Base-by-base conservation (phyloP, 2,888 invertebrate genomes). In the Mimumesa dahlbomi region DNA sequence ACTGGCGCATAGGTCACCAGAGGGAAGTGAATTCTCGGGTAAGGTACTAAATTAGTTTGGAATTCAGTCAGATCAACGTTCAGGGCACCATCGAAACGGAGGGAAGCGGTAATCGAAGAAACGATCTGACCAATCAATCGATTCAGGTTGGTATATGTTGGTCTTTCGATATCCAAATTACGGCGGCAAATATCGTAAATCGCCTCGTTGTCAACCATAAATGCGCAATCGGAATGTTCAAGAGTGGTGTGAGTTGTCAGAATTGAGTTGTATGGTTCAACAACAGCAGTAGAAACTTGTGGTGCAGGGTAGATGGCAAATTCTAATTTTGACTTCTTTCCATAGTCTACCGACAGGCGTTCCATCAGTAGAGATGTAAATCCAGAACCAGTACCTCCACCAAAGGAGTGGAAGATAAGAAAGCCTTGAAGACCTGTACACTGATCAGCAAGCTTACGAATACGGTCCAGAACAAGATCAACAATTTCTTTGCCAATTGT, bases 61-160 rank as follows among this genome's bases (percentile, higher is more conserved):
- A 96, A 97, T 90, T 97, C 96, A 25, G 94, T 96, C 50, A 97
- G 91, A 88, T 97, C 96, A 16, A 97, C 96, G 85, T 96, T 97
- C 76, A 96, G 92, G 3, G 96, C 96, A 34, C 96, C 96, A 85
- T 95, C 95, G 91, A 97, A 97, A 84, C 97, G 94, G 82, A 97
- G 93, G 40, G 97, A 97, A 66, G 97, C 97, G 4, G 97, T 97
- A 90, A 97, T 97, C 67, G 96, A 96, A 29, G 94, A 97, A 1
- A 96, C 98, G 87, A 98, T 97, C 90, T 98, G 98, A 49, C 97
- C 97, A 84, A 98, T 98, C 83, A 98, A 92, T 85, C 98, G 92
- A 91, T 98, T 98, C 88, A 98, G 91, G 91, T 98, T 98, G 85
- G 97, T 97, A 93, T 98, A 98, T n/a, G 98, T 97, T 18, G 98